Conservation (phyloP, 1,140 invertebrate genomes). For the Olivierus martensii region DNA sequence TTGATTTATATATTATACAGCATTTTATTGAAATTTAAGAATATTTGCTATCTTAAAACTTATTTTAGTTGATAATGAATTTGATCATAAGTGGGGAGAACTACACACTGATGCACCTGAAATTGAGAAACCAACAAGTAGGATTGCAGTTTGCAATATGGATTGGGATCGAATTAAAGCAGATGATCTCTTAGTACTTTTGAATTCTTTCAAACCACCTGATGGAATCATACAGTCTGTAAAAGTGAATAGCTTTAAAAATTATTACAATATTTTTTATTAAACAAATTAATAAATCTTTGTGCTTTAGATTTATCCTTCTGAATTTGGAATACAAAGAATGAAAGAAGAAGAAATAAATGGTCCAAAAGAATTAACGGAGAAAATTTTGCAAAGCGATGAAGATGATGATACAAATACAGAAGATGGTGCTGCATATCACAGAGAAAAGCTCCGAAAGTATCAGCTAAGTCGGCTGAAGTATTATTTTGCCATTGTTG, state of each 20-base stretch:
- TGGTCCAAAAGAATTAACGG: slow-evolving; percentile 46
- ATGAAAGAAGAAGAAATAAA: slow-evolving; percentile 79
- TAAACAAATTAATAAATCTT: too few species aligned
- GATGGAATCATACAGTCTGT: slow-evolving; percentile 62
- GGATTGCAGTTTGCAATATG: slow-evolving; percentile 90
- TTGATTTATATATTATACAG: background rate
- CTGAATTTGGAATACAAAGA: slow-evolving; percentile 79
- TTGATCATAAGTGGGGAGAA: slow-evolving; percentile 85
- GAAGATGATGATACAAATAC: slow-evolving; percentile 18
- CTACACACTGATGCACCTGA: slow-evolving; percentile 73
- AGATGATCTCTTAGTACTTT: slow-evolving; percentile 70
- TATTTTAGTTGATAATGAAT: slow-evolving; percentile 31
- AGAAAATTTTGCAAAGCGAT: slow-evolving; percentile 5
- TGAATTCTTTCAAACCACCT: slow-evolving; percentile 76
- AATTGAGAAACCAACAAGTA: slow-evolving; percentile 53
- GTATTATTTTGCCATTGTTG: slow-evolving; percentile 92
- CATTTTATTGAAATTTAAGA: too few species aligned
- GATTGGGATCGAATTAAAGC: slow-evolving; percentile 95
- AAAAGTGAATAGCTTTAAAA: too few species aligned
- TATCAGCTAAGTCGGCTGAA: slow-evolving; percentile 90
- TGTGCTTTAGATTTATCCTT: slow-evolving; percentile 64
- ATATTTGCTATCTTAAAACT: background rate
- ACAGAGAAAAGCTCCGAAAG: slow-evolving; percentile 75
- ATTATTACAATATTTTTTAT: too few species aligned
- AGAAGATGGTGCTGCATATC: slow-evolving; percentile 33